Evolutionary conservation across 2,888 invertebrate genomes (phyloP).

Genomic region (Callimorpha dominula): DNA sequence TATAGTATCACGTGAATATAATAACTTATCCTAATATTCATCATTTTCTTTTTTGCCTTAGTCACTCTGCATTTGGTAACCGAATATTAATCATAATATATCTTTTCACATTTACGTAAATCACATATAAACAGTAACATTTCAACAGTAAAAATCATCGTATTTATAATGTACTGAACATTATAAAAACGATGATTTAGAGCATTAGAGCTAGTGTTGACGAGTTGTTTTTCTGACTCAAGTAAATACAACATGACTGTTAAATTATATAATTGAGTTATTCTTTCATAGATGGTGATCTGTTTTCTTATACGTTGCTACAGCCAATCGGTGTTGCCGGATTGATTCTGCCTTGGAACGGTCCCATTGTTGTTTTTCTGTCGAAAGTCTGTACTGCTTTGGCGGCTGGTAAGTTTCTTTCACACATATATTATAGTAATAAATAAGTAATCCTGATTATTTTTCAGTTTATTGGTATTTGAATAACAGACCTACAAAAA

Average conservation of each 20-base stretch:
- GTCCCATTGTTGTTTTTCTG: slow-evolving; percentile 94
- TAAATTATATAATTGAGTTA: neutral
- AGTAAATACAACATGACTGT: neutral
- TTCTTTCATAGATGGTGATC: slow-evolving; percentile 87
- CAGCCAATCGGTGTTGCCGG: slow-evolving; percentile 91
- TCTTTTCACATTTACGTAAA: no score
- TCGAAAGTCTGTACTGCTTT: slow-evolving; percentile 95
- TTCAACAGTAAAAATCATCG: no score
- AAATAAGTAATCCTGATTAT: no score
- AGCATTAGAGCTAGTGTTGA: neutral
- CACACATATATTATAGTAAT: neutral
- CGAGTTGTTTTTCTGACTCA: neutral
- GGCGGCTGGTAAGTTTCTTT: slow-evolving; percentile 71
- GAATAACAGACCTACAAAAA: no score
- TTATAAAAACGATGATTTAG: no score
- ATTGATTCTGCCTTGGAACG: slow-evolving; percentile 97
- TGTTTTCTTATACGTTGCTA: slow-evolving; percentile 89
- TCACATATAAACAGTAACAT: no score
- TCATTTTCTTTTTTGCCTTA: neutral
- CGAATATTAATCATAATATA: no score
- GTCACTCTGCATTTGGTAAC: neutral
- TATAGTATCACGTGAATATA: slow-evolving; percentile 10
- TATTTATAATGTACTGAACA: no score
- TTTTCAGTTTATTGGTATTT: no score
- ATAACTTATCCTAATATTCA: neutral